These are phyloP conservation scores for Thunnus albacares DNA, from an alignment of 2,797 vertebrate species.

Conservation along the genomic window DNA sequence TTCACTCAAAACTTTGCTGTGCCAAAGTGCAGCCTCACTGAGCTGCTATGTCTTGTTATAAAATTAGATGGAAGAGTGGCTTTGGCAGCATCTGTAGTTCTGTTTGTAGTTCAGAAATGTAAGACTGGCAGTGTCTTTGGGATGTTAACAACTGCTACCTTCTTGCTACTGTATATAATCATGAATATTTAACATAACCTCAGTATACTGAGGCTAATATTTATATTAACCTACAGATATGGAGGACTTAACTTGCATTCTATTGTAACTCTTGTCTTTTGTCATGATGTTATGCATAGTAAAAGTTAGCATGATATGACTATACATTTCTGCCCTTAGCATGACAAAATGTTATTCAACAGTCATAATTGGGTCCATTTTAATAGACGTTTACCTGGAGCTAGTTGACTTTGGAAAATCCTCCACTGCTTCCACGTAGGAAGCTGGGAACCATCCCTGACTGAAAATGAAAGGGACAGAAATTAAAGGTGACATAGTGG, in stretches of 20 bases:
- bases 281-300: neutral
- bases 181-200: no score
- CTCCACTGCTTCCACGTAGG: conserved; percentile 89
- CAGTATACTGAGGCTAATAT: no score
- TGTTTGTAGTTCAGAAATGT: neutral
- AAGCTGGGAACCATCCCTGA: conserved; percentile 95
- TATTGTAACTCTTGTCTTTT: neutral
- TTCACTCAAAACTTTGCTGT: neutral
- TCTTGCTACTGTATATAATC: no score
- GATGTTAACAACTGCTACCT: no score
- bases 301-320: neutral
- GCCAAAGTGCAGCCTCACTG: neutral
- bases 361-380: neutral
- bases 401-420: conserved; percentile 47
- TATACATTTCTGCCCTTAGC: neutral
- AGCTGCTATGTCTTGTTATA: no score
- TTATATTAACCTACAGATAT: no score
- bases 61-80: no score
- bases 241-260: neutral
- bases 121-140: neutral
- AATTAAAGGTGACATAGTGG: neutral
- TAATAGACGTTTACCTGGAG: conserved; percentile 66
- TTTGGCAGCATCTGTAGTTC: neutral
- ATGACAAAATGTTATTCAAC: no score
- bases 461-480: conserved; percentile 75